These are phyloP conservation scores for Laothoe populi DNA, from an alignment of 2,888 invertebrate species.

Conservation along the genomic window DNA sequence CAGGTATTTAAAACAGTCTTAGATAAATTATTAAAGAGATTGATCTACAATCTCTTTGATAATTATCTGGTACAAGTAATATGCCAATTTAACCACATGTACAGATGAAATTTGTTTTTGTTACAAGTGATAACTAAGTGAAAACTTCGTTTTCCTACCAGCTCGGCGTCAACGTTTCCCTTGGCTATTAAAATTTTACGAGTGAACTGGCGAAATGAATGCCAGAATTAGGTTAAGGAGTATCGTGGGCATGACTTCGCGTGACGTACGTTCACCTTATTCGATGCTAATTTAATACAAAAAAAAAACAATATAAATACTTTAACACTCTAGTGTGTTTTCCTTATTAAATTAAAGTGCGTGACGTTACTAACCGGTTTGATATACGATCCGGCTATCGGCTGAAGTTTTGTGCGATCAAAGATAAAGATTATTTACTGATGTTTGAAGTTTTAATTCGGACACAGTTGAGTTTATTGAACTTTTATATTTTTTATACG, in stretches of 20 bases:
- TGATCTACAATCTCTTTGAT: not conserved
- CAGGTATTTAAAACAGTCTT: not conserved
- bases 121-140: conserved; percentile 49
- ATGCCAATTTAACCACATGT: not conserved
- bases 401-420: conserved; percentile 26
- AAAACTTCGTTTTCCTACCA: conserved; percentile 61
- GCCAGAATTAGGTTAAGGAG: conserved; percentile 80
- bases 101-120: conserved; percentile 38
- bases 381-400: conserved; percentile 18
- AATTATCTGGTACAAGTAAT: not conserved
- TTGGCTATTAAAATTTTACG: conserved; percentile 80
- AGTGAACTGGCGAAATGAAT: conserved; percentile 80
- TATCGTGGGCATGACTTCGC: conserved; percentile 62
- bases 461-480: not conserved
- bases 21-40: too few relatives aligned
- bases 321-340: conserved; percentile 36
- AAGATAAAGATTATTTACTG: conserved; percentile 9
- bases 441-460: not conserved
- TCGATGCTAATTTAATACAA: conserved; percentile 59
- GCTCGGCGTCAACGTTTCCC: conserved; percentile 70
- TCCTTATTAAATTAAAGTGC: conserved; percentile 23
- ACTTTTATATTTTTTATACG: conserved; percentile 4
- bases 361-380: conserved; percentile 18
- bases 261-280: conserved; percentile 61
- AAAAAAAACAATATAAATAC: conserved; percentile 58